A percentile compares a stretch with the other conserved stretches of the same genome.
phyloP scores from a whole-genome alignment of 2,113 vertebrate genomes.

The Phoenicopterus ruber region DNA sequence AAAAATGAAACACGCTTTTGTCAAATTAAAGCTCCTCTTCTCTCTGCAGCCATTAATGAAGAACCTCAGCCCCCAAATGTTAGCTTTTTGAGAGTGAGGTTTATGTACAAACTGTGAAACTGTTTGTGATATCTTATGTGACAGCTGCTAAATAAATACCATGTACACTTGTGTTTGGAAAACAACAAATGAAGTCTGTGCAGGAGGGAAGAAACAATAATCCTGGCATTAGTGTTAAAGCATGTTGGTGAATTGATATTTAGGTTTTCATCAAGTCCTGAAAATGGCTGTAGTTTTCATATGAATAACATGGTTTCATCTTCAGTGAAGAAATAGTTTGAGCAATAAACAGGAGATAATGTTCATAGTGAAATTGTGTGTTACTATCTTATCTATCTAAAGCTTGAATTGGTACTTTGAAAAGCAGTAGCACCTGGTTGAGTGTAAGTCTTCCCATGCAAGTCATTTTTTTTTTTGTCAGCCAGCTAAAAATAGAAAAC shows the following conservation, averaged over 20 bases:
- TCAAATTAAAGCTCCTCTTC: neutral
- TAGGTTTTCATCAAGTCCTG: neutral
- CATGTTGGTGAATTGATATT: neutral
- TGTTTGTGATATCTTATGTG: neutral
- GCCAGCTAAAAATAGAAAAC: neutral
- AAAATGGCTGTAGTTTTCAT: neutral
- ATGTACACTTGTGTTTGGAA: neutral
- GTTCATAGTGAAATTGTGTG: neutral
- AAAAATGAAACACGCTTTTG: neutral
- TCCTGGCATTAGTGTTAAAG: neutral
- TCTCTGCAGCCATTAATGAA: neutral
- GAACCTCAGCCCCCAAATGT: neutral
- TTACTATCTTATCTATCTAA: neutral
- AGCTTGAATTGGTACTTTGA: neutral
- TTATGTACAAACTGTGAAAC: neutral
- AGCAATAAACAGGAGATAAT: neutral
- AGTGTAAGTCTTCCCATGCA: neutral
- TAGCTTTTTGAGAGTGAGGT: neutral
- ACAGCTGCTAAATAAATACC: neutral
- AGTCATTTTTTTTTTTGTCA: neutral
- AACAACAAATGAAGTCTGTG: neutral
- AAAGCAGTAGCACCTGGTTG: neutral
- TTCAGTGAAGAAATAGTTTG: neutral
- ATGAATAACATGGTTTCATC: neutral
- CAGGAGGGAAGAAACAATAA: neutral